phyloP scores from a whole-genome alignment of 2,888 invertebrate genomes.

The Diploptera punctata region DNA sequence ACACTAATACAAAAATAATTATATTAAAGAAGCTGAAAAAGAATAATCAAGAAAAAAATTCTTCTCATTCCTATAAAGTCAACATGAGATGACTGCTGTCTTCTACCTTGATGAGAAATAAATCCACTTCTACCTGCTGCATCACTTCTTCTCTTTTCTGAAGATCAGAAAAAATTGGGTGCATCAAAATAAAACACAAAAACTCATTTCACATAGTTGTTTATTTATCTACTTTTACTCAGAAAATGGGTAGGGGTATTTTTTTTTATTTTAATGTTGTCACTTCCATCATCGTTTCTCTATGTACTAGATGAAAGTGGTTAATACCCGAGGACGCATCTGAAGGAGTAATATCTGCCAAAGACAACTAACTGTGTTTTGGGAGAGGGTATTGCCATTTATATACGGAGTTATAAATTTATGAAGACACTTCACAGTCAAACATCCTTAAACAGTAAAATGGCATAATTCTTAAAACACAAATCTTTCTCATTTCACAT shows the following conservation, averaged over 20 bases:
- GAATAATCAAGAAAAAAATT: no score
- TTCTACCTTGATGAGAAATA: no score
- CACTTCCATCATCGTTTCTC: constrained; percentile 37
- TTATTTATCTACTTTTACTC: constrained; percentile 77
- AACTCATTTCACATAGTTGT: constrained; percentile 69
- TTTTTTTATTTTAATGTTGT: constrained; percentile 34
- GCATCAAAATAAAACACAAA: constrained; percentile 36
- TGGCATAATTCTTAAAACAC: no score
- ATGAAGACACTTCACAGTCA: constrained; percentile 44
- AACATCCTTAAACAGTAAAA: no score
- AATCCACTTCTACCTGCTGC: no score
- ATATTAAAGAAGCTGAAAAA: no score
- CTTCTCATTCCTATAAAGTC: no score
- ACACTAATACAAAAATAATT: no score
- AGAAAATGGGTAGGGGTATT: constrained; percentile 58
- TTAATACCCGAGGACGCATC: constrained; percentile 40
- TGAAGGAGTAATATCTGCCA: constrained; percentile 42
- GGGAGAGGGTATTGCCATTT: constrained; percentile 9
- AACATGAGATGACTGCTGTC: no score
- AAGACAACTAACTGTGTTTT: neutral
- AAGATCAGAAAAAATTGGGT: no score
- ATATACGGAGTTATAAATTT: constrained; percentile 24
- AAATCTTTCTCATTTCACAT: no score
- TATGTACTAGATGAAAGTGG: constrained; percentile 39
- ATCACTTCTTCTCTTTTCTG: no score